Evolutionary conservation across 2,888 invertebrate genomes (phyloP).

Genomic region (Rutpela maculata): DNA sequence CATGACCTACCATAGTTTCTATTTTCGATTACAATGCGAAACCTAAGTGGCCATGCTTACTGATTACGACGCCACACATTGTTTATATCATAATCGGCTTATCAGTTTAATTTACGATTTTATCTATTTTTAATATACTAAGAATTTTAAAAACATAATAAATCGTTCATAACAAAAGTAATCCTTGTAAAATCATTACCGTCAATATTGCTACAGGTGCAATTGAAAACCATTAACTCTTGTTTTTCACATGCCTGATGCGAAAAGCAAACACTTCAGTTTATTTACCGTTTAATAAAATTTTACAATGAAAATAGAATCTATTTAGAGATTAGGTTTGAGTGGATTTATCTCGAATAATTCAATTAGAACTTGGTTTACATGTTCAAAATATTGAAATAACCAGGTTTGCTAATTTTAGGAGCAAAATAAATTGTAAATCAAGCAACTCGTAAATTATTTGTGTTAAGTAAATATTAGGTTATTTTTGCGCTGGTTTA

Average conservation of each 20-base stretch:
- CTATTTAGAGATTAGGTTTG: constrained; percentile 5
- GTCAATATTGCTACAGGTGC: neutral
- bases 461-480: neutral
- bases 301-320: neutral
- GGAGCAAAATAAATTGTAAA: constrained; percentile 12
- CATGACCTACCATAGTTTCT: neutral
- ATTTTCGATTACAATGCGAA: neutral
- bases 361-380: neutral
- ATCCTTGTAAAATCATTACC: neutral
- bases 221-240: constrained; percentile 14
- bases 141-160: constrained; percentile 13
- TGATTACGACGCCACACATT: neutral
- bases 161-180: constrained; percentile 9
- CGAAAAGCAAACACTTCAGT: constrained; percentile 4
- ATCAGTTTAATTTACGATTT: neutral
- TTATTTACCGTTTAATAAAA: neutral
- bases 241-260: neutral
- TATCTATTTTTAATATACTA: neutral
- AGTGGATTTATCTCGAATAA: neutral
- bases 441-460: constrained; percentile 10
- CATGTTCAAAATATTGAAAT: neutral
- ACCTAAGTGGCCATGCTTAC: neutral
- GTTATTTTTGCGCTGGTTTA: neutral
- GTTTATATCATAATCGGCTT: neutral
- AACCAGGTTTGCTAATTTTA: neutral